phyloP scores from a whole-genome alignment of 2,113 vertebrate species.

The cattle (Bos taurus) region ARS-UCD2.0 NC_037334.1:56289501-56290000 shows the following conservation, averaged over 20 bases:
- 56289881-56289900: not conserved
- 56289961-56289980: not conserved
- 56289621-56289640: not conserved
- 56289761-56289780: not conserved
- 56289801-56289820: not conserved
- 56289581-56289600: not conserved
- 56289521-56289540: not conserved
- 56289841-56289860: not conserved
- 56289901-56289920: not conserved
- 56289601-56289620: not conserved
- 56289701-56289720: not conserved
- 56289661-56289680: not conserved
- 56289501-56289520: not conserved
- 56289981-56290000: not conserved
- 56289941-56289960: not conserved
- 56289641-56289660: not conserved
- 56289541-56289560: not conserved
- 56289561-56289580: not conserved
- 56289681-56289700: not conserved
- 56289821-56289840: not conserved
- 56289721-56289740: not conserved
- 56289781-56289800: not conserved
- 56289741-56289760: not conserved
- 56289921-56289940: not conserved
- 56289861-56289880: not conserved